Base-by-base conservation (phyloP, 1,140 invertebrate species). In the Drosophila kurseongensis region DNA sequence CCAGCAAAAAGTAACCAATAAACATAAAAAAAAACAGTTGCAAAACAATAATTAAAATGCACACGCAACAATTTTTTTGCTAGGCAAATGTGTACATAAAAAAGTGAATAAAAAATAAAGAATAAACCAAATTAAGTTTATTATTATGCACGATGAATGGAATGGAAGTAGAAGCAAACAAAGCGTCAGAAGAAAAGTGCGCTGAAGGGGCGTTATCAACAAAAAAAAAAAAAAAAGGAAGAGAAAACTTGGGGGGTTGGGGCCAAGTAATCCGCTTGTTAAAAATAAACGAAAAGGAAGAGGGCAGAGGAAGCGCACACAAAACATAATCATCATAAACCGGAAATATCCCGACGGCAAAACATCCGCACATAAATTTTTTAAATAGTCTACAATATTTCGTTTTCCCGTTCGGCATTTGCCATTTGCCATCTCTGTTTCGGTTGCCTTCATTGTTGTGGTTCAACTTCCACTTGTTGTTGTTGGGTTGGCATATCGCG, bases 281-380 rank as follows among this genome's bases (percentile, higher is more conserved):
- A 88, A 82, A 83, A 80, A 91, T 89, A 83, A 88, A 83, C 80
- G 80, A 76, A 90, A 88, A 88, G 63, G 35, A 16, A 35, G 44
- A 47, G 35, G 29, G 57, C 32, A 54, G 40, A 57, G 80, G 57
- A 48, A 57, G 76, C 76, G 72, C 71, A 75, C 62, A 89, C 65
- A 73, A 67, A 89, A 89, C 84, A 91, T 91, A 91, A 91, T 91
- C 88, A 91, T 91, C 88, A 91, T 91, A 91, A 91, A 91, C 88
- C 88, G 88, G 88, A 91, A 91, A 88, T 91, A 88, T 89, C 78
- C 88, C 89, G 89, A 91, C 83, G 84, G 88, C 83, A 90, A 91
- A 91, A 91, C 83, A 91, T 91, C 88, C 88, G 88, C 80, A 80
- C 80, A 91, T 91, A 91, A 91, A 91, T 91, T 91, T 91, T 86